Base-by-base conservation (phyloP, 2,113 vertebrate species). In the Callithrix jacchus region DNA sequence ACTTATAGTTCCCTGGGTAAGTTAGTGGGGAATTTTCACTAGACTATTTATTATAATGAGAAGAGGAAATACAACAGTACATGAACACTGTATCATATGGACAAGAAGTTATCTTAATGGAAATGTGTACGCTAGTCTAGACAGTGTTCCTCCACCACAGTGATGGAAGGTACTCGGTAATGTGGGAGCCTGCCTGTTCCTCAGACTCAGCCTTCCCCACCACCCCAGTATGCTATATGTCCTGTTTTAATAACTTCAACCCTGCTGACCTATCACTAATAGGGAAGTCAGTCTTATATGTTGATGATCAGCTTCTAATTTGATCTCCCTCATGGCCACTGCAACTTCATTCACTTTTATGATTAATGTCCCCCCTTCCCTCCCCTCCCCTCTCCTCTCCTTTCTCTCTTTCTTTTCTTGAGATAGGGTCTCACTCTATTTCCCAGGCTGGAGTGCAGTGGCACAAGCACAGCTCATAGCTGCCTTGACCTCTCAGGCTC, bases 1-100 rank as follows among this genome's bases (percentile, higher is more conserved):
- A 95, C 58, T 95, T 97, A 95, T 45, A 52, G 89, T 87, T 95
- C 84, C 81, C 73, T 88, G 30, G 87, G 61, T 84, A 92, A 96
- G 87, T 61, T 92, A 85, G 71, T 45, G 16, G 45, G 40, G 56
- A 68, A 91, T 95, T 96, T 96, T 97, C 96, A 64, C 45, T 56
- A 91, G 83, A 76, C 93, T 92, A n/a, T 95, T 91, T 97, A 86
- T 93, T 89, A 76, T 88, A 58, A 79, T 68, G 64, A 86, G 80
- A 74, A 73, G 70, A 90, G 20, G 58, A 89, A 89, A 89, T 68
- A 82, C 54, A 90, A 76, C 81, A 81, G n/a, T 47, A 40, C 21
- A 35, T 2, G 8, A 61, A 73, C 32, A 84, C 64, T 92, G 49
- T 66, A 23, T 52, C 49, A 30, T 5, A 40, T 2, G 73, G 71